These are phyloP conservation scores for Gymnodraco acuticeps DNA, from an alignment of 2,797 vertebrate species.

Conservation along the genomic window DNA sequence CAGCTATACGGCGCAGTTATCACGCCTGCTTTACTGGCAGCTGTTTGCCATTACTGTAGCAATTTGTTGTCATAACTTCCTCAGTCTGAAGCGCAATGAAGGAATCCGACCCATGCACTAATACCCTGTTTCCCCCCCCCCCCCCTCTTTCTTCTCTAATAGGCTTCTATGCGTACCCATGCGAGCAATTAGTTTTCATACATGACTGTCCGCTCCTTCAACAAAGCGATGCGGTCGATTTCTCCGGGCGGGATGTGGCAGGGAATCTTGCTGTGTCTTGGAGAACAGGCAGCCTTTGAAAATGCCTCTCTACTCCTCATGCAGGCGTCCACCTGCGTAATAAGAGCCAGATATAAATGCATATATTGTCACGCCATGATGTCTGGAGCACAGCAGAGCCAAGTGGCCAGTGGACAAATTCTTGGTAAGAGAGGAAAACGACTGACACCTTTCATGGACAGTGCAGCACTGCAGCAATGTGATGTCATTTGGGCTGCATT, in stretches of 20 bases:
- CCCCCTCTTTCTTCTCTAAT: constrained; percentile 22
- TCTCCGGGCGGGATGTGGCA: constrained; percentile 41
- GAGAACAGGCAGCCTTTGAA: constrained; percentile 37
- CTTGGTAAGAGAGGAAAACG: constrained; percentile 47
- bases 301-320: constrained; percentile 47
- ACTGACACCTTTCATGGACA: constrained; percentile 68
- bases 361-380: constrained; percentile 72
- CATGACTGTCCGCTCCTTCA: constrained; percentile 56
- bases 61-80: constrained; percentile 72
- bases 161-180: constrained; percentile 44
- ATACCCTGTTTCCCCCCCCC: not conserved
- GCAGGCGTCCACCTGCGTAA: constrained; percentile 71
- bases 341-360: constrained; percentile 47
- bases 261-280: constrained; percentile 50
- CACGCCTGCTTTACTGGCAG: constrained; percentile 28
- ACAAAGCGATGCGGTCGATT: constrained; percentile 61
- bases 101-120: constrained; percentile 77
- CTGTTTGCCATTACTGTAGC: constrained; percentile 38
- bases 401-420: constrained; percentile 55
- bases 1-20: constrained; percentile 19
- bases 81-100: constrained; percentile 62
- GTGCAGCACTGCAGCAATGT: constrained; percentile 75
- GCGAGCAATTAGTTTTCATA: constrained; percentile 68
- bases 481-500: constrained; percentile 67
- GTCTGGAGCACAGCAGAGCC: constrained; percentile 62